phyloP scores from a whole-genome alignment of 2,113 vertebrate species.

The Lutjanus erythropterus region DNA sequence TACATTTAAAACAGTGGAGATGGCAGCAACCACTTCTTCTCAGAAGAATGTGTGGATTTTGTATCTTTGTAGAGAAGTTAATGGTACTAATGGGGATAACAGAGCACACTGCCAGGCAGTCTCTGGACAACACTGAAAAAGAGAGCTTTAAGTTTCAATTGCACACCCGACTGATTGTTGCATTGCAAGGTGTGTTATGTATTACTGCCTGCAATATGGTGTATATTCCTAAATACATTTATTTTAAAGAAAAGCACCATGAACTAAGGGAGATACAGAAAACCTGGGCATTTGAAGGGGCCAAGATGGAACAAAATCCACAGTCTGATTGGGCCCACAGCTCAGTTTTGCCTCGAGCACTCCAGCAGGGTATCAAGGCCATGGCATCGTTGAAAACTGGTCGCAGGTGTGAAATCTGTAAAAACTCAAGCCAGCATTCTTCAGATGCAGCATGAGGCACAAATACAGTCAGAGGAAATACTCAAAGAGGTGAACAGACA shows the following conservation, averaged over 20 bases:
- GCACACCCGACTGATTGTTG: too few species aligned
- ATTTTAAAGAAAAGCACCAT: not conserved
- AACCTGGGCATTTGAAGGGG: not conserved
- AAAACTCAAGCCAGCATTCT: not conserved
- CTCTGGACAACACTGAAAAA: too few species aligned
- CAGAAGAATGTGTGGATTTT: not conserved
- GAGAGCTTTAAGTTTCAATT: too few species aligned
- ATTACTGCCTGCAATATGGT: too few species aligned
- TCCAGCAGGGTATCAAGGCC: not conserved
- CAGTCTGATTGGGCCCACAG: not conserved
- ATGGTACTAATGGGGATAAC: not conserved
- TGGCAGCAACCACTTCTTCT: not conserved
- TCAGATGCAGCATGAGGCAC: not conserved
- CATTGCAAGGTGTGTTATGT: too few species aligned
- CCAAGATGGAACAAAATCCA: not conserved
- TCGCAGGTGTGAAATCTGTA: constrained; percentile 1
- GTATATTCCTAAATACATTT: not conserved
- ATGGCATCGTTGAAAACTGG: constrained; percentile 7
- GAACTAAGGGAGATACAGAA: not conserved
- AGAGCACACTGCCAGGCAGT: not conserved
- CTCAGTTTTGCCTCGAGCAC: not conserved
- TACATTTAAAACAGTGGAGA: not conserved
- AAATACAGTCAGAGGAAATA: not conserved
- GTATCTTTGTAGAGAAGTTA: not conserved
- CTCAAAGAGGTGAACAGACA: not conserved